These are phyloP conservation scores for Coluber constrictor DNA, from an alignment of 2,797 vertebrate species.

Conservation along the genomic window DNA sequence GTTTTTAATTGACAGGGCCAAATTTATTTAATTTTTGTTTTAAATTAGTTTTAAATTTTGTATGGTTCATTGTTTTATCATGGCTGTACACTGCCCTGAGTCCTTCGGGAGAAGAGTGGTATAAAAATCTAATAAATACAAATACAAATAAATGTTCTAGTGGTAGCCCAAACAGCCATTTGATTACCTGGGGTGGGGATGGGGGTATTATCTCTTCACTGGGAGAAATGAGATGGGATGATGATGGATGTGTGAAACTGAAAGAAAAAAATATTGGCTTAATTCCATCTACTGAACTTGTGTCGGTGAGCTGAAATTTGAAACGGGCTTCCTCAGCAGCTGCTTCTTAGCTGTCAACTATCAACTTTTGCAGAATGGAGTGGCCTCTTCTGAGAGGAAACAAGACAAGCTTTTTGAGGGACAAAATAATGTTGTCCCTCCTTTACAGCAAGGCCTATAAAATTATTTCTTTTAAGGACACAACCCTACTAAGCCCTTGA, in stretches of 20 bases:
- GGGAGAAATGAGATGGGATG: neutral
- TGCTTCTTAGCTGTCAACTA: neutral
- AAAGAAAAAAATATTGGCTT: neutral
- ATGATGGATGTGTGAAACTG: no score
- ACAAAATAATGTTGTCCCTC: neutral
- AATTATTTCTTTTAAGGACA: neutral
- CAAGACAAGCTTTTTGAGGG: neutral
- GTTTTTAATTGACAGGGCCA: no score
- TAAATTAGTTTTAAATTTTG: no score
- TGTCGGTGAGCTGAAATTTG: neutral
- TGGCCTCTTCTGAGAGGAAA: neutral
- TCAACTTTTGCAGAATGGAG: neutral
- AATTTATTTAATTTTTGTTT: no score
- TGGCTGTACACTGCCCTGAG: no score
- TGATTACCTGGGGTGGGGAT: no score
- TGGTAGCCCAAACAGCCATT: neutral
- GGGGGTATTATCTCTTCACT: neutral
- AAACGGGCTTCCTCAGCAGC: neutral
- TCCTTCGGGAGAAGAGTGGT: no score
- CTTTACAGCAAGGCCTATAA: neutral
- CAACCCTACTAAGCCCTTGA: neutral
- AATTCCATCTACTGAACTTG: neutral
- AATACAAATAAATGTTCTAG: neutral
- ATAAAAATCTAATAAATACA: no score
- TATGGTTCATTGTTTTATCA: no score